Evolutionary conservation across 2,888 invertebrate genomes (phyloP), one percentile per base, ranked within the genome.

Genomic region (Leptinotarsa haldemani): DNA sequence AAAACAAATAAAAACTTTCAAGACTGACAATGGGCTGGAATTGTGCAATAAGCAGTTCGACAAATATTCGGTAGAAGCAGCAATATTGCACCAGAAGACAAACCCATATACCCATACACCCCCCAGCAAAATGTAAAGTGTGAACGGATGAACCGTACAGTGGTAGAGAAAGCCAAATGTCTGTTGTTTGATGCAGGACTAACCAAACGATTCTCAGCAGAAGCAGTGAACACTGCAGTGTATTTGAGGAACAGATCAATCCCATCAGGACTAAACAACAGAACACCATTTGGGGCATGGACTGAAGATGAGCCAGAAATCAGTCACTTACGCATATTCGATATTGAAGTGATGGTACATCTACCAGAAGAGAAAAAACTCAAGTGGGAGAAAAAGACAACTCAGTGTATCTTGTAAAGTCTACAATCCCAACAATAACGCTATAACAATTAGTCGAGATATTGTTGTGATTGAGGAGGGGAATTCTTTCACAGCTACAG

Each of bases 1-100:
- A 74, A 67, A 20, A 47, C 69, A 71, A 16, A 16, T 84, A 84
- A 73, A 65, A 74, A 15, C 20, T 83, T 2, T 53, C 80, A 56
- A 68, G 47, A 2, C 75, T 22, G 81, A 82, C 63, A 79, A 78
- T 76, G 81, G 82, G 18, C 61, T 71, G 22, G 78, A 82, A 50
- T 81, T 75, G 64, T 66, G 52, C 15, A 70, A 46, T 46, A 69
- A 70, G 7, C 16, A n/a, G n/a, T 40, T 40, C 7, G 66, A 66
- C 12, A 65, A 73, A 47, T 76, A 22, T 64, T 70, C 74, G 40
- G 68, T 47, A 48, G 50, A 69, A 16, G 53, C 40, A 13, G 65
- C 65, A 15, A 65, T 76, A 48, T 47, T 64, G 1, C 64, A 71
- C 48, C 70, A 74, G 63, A 68, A 20, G 25, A 74, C 69, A 15